Evolutionary conservation across 2,797 vertebrate species (phyloP), one percentile per base, ranked within the genome.

Genomic region (Caiman crocodilus): DNA sequence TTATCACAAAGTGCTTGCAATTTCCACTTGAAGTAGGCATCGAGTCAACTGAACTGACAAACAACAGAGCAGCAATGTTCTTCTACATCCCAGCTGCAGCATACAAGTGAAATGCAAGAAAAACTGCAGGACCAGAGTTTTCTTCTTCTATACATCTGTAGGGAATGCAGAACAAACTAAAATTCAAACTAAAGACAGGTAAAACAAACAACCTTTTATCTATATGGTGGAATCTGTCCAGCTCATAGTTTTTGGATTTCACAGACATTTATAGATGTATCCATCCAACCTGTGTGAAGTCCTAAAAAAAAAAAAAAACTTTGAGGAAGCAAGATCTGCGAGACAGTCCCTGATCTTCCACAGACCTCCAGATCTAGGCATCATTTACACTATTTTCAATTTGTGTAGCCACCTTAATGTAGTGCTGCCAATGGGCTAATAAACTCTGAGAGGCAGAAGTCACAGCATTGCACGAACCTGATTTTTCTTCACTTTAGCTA

Each of bases 11-110:
- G 69, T 42, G 28, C 88, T 96, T 94, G 67, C 92, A 89, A 28
- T 89, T 85, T 90, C 87, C 89, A 71, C 82, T 95, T 94, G 84
- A 94, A 96, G 88, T 83, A 87, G 93, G 71, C 93, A 87, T 78
- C 81, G 74, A 97, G 92, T 97, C 90, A 96, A 96, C 98, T 98
- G 97, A 96, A 96, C 98, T 98, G 97, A 91, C 79, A 88, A 94
- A 81, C 94, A 97, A 56, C 9, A 3, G 58, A 87, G 73, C 71
- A 75, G 85, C 75, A 77, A 93, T 92, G 61, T 92, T 25, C 90
- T 91, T 96, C 83, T 95, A 93, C 79, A 76, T 94, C 95, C 92
- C 92, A 92, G 95, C 94, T 94, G 91, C 76, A 93, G 60, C 25
- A 75, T 82, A 94, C 88, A 91, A 89, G 88, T 91, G 94, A 93